These are phyloP conservation scores for Drosophila pruinosa DNA, from an alignment of 1,140 invertebrate species.

Conservation along the genomic window DNA sequence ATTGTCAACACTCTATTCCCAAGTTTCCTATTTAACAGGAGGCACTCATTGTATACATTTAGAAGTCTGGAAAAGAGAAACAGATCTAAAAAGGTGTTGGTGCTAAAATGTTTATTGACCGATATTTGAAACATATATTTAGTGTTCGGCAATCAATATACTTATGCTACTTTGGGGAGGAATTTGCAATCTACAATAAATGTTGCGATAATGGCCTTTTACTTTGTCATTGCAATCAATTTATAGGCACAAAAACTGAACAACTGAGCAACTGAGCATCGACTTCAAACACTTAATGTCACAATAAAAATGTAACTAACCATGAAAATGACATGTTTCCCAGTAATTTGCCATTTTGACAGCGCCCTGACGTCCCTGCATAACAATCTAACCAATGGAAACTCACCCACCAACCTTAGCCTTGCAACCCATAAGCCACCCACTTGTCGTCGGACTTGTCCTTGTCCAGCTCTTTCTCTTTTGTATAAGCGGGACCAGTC, in stretches of 20 bases:
- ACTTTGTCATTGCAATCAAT: conserved; percentile 75
- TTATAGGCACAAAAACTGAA: conserved; percentile 48
- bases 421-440: conserved; percentile 4
- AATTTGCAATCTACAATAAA: conserved; percentile 34
- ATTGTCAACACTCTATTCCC: conserved; percentile 33
- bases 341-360: conserved; percentile 78
- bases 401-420: background rate
- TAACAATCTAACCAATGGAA: conserved; percentile 27
- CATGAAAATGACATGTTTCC: conserved; percentile 80
- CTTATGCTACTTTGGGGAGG: background rate
- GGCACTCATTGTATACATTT: no score
- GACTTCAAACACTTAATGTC: conserved; percentile 72
- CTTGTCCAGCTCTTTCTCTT: conserved; percentile 15
- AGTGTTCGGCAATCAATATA: background rate
- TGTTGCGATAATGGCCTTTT: conserved; percentile 57
- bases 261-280: conserved; percentile 19
- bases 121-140: background rate
- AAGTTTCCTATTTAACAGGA: conserved; percentile 17
- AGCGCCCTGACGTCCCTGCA: conserved; percentile 57
- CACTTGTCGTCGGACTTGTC: conserved; percentile 40
- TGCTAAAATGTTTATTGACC: background rate
- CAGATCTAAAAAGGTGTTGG: background rate
- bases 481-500: conserved; percentile 6
- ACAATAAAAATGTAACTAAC: conserved; percentile 81
- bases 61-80: no score